A percentile compares a stretch with the other conserved stretches of the same genome.
These are phyloP conservation scores for Taxidea taxus DNA, from an alignment of 2,113 vertebrate species.

Conservation along the genomic window DNA sequence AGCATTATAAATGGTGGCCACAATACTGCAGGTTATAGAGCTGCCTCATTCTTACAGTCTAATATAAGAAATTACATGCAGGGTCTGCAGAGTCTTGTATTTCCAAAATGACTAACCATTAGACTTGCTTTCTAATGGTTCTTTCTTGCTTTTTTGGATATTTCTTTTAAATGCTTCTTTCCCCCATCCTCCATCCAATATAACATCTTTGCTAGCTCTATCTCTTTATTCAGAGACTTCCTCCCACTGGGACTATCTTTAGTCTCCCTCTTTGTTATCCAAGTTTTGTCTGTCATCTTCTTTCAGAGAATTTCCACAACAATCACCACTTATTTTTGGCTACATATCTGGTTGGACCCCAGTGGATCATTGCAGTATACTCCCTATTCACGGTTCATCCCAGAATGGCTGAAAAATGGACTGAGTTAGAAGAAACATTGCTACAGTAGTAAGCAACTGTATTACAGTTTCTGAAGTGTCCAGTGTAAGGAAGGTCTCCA, in stretches of 20 bases:
- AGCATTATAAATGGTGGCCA: background rate
- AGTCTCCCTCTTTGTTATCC: background rate
- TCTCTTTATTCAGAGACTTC: background rate
- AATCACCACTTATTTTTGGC: background rate
- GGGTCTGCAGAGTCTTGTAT: background rate
- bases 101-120: background rate
- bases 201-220: background rate
- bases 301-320: background rate
- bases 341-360: background rate
- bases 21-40: background rate
- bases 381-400: background rate
- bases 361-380: background rate
- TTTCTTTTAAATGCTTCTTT: background rate
- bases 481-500: background rate
- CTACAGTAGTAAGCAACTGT: background rate
- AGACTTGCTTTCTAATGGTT: background rate
- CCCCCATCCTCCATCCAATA: rapidly evolving
- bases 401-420: background rate
- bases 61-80: background rate
- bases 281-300: background rate
- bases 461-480: background rate
- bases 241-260: background rate
- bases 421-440: background rate
- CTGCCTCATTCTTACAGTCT: background rate
- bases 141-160: too few relatives aligned